A percentile compares a stretch with the other conserved stretches of the same genome.
phyloP scores from a whole-genome alignment of 2,113 vertebrate species.

The Scalopus aquaticus region DNA sequence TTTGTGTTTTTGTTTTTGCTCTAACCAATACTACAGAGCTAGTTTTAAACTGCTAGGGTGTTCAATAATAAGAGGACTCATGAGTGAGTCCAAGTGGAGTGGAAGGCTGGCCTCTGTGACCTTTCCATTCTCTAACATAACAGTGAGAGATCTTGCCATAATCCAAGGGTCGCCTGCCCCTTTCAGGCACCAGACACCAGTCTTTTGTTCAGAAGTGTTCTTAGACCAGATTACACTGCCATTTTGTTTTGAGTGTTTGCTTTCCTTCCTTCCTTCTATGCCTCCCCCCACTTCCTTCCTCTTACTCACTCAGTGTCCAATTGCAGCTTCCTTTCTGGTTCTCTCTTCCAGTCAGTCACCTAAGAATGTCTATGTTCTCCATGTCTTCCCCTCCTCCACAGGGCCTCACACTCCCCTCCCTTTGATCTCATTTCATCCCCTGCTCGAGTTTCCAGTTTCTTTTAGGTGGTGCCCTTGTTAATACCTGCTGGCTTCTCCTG shows the following conservation, averaged over 20 bases:
- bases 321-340: not conserved
- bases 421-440: constrained; percentile 62
- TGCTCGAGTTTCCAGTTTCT: constrained; percentile 49
- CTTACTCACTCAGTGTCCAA: not conserved
- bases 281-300: not conserved
- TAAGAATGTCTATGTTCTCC: not conserved
- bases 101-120: not conserved
- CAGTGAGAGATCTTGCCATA: not conserved
- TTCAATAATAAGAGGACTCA: not conserved
- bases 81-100: not conserved
- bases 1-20: not conserved
- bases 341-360: not conserved
- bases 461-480: constrained; percentile 36
- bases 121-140: not conserved
- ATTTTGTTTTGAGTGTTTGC: not conserved
- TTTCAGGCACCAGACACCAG: not conserved
- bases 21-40: not conserved
- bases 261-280: not conserved
- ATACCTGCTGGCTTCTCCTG: constrained; percentile 2
- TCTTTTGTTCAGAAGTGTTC: not conserved
- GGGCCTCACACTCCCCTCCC: not conserved
- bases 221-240: not conserved
- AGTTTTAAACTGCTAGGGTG: not conserved
- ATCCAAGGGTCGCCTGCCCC: not conserved
- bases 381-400: not conserved